A percentile compares a stretch with the other conserved stretches of the same genome.
phyloP scores from a whole-genome alignment of 64 coral and sea anemone genomes.

The Stichodactyla mertensii region DNA sequence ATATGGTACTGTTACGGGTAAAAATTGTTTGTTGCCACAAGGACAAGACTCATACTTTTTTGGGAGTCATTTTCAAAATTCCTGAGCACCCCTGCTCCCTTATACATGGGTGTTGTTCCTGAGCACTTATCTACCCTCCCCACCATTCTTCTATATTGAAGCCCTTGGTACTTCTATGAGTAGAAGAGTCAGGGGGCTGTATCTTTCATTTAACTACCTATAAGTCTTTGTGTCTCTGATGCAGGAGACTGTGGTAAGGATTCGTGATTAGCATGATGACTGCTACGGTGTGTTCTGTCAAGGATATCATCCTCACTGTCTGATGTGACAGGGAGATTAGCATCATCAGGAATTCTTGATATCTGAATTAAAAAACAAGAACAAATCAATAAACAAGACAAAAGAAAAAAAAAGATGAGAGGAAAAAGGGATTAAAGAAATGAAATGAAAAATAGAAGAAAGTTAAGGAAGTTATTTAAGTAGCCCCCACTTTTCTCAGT shows the following conservation, averaged over 20 bases:
- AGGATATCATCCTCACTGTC: constrained; percentile 78
- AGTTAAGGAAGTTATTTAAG: no score
- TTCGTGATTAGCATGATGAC: background rate
- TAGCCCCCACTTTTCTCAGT: no score
- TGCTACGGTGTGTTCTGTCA: background rate
- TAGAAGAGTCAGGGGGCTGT: no score
- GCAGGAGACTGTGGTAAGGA: constrained; percentile 3
- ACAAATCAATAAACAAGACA: background rate
- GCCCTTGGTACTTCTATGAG: no score
- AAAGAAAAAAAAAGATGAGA: background rate
- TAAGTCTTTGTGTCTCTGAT: background rate
- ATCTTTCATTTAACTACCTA: background rate
- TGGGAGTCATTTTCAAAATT: no score
- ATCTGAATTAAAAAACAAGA: background rate
- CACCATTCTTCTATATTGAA: no score
- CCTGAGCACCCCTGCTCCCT: no score
- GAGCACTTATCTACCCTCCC: no score
- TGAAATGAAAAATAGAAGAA: background rate
- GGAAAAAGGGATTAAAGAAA: background rate
- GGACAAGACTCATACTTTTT: no score
- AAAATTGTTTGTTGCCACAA: no score
- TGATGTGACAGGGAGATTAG: constrained; percentile 12
- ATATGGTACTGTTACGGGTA: no score
- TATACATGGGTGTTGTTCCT: no score
- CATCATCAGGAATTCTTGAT: constrained; percentile 7